A percentile compares a stretch with the other conserved stretches of the same genome.
phyloP scores from a whole-genome alignment of 2,888 invertebrate genomes.

The Meghimatium bilineatum region DNA sequence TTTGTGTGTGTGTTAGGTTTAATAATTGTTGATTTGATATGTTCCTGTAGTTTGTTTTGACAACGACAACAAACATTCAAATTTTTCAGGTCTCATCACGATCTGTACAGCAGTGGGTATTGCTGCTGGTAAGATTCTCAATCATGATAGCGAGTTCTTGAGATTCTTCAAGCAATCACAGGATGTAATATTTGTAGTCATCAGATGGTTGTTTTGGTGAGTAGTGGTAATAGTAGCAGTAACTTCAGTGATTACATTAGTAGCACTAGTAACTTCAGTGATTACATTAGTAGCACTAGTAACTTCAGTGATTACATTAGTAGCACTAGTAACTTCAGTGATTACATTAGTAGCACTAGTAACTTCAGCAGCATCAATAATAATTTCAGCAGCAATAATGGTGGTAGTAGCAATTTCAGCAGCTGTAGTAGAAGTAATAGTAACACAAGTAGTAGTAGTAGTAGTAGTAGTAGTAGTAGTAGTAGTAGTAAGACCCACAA shows the following conservation, averaged over 20 bases:
- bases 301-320: too few species aligned
- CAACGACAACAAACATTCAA: too few species aligned
- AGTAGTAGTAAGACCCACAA: too few species aligned
- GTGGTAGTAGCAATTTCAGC: too few species aligned
- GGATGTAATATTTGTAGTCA: conserved; percentile 61
- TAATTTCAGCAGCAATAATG: too few species aligned
- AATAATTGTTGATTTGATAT: too few species aligned
- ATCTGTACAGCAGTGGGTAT: conserved; percentile 65
- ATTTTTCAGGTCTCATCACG: conserved; percentile 67
- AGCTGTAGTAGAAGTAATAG: not conserved
- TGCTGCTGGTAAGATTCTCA: conserved; percentile 59
- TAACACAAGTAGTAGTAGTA: too few species aligned
- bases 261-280: not conserved
- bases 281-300: too few species aligned
- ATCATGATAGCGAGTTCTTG: conserved; percentile 60
- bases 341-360: not conserved
- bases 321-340: too few species aligned
- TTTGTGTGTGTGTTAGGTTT: too few species aligned
- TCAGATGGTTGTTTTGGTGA: conserved; percentile 63
- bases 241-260: too few species aligned
- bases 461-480: not conserved
- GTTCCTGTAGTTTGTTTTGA: not conserved
- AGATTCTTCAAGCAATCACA: conserved; percentile 62
- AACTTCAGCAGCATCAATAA: too few species aligned
- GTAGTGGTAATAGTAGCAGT: not conserved